Evolutionary conservation across 1,140 invertebrate species (phyloP).

Genomic region (Drosophila truncata): DNA sequence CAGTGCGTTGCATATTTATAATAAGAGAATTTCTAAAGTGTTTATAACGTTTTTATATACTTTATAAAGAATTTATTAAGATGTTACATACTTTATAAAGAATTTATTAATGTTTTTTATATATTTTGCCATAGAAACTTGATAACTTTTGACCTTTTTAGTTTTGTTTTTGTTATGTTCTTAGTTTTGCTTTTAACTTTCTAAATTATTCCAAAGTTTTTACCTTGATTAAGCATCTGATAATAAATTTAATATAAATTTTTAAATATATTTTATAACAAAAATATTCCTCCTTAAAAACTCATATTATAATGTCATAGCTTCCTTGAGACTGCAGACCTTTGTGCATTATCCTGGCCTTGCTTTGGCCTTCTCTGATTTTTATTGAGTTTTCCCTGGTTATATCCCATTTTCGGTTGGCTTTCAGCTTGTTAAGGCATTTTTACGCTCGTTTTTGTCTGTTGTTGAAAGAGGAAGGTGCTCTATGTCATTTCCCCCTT

Average conservation of each 20-base stretch:
- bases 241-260: neutral
- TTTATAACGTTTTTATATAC: neutral
- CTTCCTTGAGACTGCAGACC: neutral
- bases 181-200: neutral
- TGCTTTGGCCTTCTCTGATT: neutral
- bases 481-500: neutral
- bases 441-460: slow-evolving; percentile 70
- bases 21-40: neutral
- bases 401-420: slow-evolving; percentile 18
- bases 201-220: too few species aligned
- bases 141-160: accelerated
- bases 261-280: too few species aligned
- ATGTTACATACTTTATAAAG: neutral
- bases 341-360: slow-evolving; percentile 7
- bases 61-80: neutral
- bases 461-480: neutral
- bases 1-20: slow-evolving; percentile 12
- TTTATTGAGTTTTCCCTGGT: slow-evolving; percentile 21
- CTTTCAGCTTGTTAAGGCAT: slow-evolving; percentile 70
- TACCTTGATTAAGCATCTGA: neutral
- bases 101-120: neutral
- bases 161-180: too few species aligned
- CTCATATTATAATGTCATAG: neutral
- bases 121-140: neutral
- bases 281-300: neutral